These are phyloP conservation scores for Tachina fera DNA, from an alignment of 2,888 invertebrate genomes.

Conservation along the genomic window DNA sequence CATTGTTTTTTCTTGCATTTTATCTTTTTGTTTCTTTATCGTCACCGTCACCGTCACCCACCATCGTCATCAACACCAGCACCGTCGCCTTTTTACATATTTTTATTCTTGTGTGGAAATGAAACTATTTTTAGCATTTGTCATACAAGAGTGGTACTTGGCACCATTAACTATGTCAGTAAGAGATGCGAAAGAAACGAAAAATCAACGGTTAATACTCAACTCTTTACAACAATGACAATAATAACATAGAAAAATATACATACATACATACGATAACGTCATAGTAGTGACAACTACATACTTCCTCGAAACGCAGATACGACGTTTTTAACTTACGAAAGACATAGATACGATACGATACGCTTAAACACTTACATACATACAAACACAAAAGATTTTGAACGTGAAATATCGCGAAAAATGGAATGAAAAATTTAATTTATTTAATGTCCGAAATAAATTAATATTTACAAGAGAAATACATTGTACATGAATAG, in stretches of 20 bases:
- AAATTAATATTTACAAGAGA: too few relatives aligned
- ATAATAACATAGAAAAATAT: not conserved
- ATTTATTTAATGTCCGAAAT: too few relatives aligned
- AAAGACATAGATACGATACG: not conserved
- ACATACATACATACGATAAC: conserved; percentile 41
- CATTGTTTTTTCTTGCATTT: conserved; percentile 9
- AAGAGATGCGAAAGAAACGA: conserved; percentile 65
- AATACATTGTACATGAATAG: too few relatives aligned
- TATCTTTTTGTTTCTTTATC: conserved; percentile 6
- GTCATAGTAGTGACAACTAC: conserved; percentile 63
- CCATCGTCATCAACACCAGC: conserved; percentile 9
- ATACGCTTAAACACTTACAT: conserved; percentile 19
- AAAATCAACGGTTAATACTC: conserved; percentile 43
- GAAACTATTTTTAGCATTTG: conserved; percentile 71
- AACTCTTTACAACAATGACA: conserved; percentile 15
- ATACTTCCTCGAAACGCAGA: conserved; percentile 46
- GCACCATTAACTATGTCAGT: conserved; percentile 76
- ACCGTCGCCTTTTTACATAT: conserved; percentile 1
- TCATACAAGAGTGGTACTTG: conserved; percentile 73
- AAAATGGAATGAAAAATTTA: too few relatives aligned
- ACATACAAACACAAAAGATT: not conserved
- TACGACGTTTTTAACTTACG: conserved; percentile 17
- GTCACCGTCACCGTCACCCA: conserved; percentile 24
- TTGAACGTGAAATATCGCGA: not conserved
- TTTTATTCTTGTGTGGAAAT: conserved; percentile 49